Evolutionary conservation across 2,797 vertebrate genomes (phyloP).

Genomic region (Moxostoma hubbsi): DNA sequence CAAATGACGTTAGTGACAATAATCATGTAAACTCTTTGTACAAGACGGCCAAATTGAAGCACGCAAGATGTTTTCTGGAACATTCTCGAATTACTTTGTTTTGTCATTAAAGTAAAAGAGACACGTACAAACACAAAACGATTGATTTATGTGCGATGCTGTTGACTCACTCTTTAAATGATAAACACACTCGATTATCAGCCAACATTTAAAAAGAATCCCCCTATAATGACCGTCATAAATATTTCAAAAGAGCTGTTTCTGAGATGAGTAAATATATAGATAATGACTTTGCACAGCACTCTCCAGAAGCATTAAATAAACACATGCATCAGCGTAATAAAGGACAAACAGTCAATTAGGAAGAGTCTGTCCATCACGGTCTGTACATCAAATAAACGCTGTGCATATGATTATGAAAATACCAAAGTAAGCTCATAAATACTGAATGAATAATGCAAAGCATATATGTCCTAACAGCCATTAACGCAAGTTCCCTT

Average conservation of each 20-base stretch:
- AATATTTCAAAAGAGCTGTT: constrained; percentile 26
- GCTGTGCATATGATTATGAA: background rate
- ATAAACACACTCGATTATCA: background rate
- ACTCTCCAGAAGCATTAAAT: constrained; percentile 12
- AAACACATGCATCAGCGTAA: constrained; percentile 14
- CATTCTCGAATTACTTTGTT: no score
- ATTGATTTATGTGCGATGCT: no score
- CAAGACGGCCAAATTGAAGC: no score
- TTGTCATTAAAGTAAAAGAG: no score
- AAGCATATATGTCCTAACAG: background rate
- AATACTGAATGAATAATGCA: constrained; percentile 32
- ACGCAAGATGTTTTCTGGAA: no score
- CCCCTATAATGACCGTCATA: constrained; percentile 11
- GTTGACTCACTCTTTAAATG: no score
- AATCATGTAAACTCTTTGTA: no score
- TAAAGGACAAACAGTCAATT: background rate
- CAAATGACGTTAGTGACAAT: no score
- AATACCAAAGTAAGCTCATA: background rate
- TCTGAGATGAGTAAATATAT: constrained; percentile 23
- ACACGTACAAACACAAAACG: no score
- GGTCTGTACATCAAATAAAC: background rate
- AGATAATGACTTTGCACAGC: background rate
- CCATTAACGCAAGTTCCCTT: background rate
- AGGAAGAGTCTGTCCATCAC: background rate
- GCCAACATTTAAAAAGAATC: background rate